Evolutionary conservation across 2,113 vertebrate species (phyloP).

Genomic region (Prionailurus bengalensis): DNA sequence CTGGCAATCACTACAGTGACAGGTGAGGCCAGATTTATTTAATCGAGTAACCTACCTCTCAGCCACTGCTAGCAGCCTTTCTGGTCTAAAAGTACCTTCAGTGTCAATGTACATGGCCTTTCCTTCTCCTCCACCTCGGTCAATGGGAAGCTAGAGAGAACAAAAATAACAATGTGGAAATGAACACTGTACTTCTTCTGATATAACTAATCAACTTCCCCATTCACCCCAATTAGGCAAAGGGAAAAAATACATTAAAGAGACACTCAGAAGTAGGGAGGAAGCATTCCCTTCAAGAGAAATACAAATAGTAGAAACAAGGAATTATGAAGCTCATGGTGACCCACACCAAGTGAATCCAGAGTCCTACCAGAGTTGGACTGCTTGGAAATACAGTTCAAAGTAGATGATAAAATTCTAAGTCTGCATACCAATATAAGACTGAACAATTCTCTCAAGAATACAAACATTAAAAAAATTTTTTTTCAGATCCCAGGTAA

Average conservation of each 20-base stretch:
- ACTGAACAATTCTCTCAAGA: neutral
- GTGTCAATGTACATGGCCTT: slow-evolving; percentile 99
- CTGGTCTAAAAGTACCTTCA: slow-evolving; percentile 97
- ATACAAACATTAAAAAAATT: neutral
- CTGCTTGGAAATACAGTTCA: neutral
- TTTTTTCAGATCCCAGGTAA: no score
- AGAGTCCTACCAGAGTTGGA: neutral
- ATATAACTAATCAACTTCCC: slow-evolving; percentile 3
- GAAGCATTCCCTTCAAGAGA: neutral
- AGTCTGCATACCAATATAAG: neutral
- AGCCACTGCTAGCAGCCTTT: slow-evolving; percentile 97
- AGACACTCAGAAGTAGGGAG: neutral
- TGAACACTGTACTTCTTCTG: slow-evolving; percentile 54
- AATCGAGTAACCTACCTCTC: slow-evolving; percentile 90
- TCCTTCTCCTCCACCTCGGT: slow-evolving; percentile 97
- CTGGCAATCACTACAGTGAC: neutral
- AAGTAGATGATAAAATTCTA: slow-evolving; percentile 2
- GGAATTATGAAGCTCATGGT: neutral
- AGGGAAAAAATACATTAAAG: neutral
- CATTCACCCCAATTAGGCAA: neutral
- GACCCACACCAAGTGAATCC: neutral
- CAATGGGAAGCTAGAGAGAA: slow-evolving; percentile 94
- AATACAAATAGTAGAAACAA: neutral
- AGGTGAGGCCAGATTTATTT: neutral
- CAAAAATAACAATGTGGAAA: slow-evolving; percentile 56